Evolutionary conservation across 2,888 invertebrate genomes (phyloP), one percentile per base, ranked within the genome.

Genomic region (Craniophora ligustri): DNA sequence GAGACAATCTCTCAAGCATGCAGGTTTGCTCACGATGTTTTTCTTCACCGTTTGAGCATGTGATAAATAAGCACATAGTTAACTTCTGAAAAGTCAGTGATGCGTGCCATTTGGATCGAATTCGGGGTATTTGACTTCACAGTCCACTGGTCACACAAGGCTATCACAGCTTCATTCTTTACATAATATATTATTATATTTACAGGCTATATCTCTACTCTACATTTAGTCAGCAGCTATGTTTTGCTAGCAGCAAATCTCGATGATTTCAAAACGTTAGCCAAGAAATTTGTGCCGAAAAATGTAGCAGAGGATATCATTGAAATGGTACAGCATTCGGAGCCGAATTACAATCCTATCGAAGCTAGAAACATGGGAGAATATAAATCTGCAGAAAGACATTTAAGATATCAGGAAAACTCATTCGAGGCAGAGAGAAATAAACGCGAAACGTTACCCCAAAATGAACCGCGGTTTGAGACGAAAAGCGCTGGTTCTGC

Each of bases 221-320:
- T 55, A n/a, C n/a, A n/a, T 10, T 4, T 48, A 31, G 44, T 35
- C 0, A 14, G 38, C 1, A 30, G 44, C 5, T 67, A 75, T 23
- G 79, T 85, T 0, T 35, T 87, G 0, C 49, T 87, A 0, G 78
- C 85, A 3, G 83, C 79, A 0, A 82, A 87, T 13, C 23, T 80
- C 2, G 80, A 86, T 0, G 87, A 87, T 13, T 82, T 88, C 23
- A 67, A 67, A 32, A 59, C 42, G 0, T 51, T 88, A 42, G 85
- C 84, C 0, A 80, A 76, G 13, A 79, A 82, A 55, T 67, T 84
- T 1, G 68, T 78, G 0, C 81, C 86, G 0, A 67, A 69, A 19
- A 48, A 71, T 3, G 40, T 85, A 1, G 82, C 78, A 0, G 64
- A 79, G 0, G 69, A 82, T 65, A 45, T 87, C 1, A 64, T 77